These are phyloP conservation scores for Bagarius yarrelli DNA, from an alignment of 2,113 vertebrate genomes.

Conservation along the genomic window DNA sequence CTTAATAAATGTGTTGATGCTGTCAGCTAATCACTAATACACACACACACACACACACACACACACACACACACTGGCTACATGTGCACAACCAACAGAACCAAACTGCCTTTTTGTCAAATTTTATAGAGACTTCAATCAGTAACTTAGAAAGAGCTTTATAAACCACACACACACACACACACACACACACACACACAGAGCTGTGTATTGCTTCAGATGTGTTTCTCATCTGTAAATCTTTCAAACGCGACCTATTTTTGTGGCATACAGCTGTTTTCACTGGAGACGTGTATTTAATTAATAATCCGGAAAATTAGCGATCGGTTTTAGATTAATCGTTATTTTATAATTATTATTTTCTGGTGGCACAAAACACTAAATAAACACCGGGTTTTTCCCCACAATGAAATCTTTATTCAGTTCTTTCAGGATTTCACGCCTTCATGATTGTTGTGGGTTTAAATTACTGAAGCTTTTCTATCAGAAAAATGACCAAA, in stretches of 20 bases:
- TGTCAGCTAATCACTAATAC: neutral
- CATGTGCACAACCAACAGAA: neutral
- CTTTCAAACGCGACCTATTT: too few relatives aligned
- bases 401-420: too few relatives aligned
- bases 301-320: neutral
- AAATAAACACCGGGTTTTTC: too few relatives aligned
- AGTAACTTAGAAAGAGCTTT: neutral
- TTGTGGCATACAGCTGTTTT: neutral
- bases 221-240: neutral
- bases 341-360: too few relatives aligned
- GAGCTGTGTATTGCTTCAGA: neutral
- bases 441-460: too few relatives aligned
- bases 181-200: neutral
- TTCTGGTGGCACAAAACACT: too few relatives aligned
- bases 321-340: too few relatives aligned
- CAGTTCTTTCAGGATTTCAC: too few relatives aligned
- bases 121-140: neutral
- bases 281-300: neutral
- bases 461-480: too few relatives aligned
- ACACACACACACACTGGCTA: conserved; percentile 14
- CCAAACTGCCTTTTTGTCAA: neutral
- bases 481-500: too few relatives aligned
- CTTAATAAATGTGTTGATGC: neutral
- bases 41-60: conserved; percentile 6
- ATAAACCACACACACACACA: neutral